Evolutionary conservation across 2,797 vertebrate species (phyloP), one percentile per base, ranked within the genome.

Genomic region (Sebastes cheni): DNA sequence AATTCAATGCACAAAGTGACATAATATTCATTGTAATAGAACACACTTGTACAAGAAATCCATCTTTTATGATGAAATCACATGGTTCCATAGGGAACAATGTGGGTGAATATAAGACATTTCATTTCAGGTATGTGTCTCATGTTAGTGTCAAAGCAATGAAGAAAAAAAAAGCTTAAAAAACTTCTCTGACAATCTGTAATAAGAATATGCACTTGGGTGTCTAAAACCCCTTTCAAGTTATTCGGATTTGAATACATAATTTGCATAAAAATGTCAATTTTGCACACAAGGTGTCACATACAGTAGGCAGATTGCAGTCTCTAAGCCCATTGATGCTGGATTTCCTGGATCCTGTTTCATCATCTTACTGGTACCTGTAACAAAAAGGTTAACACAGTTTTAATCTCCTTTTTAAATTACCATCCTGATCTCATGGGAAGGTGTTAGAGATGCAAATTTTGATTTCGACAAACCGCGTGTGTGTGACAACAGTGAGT

Each of bases 61-160:
- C 32, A 68, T 74, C 20, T 73, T 74, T 78, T 8, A 75, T 77
- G 13, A 74, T 79, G 42, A 78, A 82, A 42, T 34, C 30, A 8
- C n/a, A 50, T 23, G 58, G 50, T 56, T 52, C 62, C n/a, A 71
- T 76, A 61, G 55, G 18, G 30, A 74, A 50, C 39, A 42, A 64
- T 5, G 32, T 55, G 4, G 29, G 3, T 42, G 10, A 60, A 66
- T 14, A 14, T 39, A 52, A 39, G 23, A 69, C 8, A 80, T 81
- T 52, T 46, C 1, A 52, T 23, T 58, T 54, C n/a, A 62, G 42
- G 27, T 60, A 61, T 18, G 18, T 42, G 8, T 39, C 16, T 14
- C 39, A 29, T 55, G 20, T 54, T 20, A 67, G 22, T 72, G 61
- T 27, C 22, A 67, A 14, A 67, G 34, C 32, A 55, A 61, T 46